These are phyloP conservation scores for Lutra lutra DNA, from an alignment of 2,797 vertebrate species.

Conservation along the genomic window DNA sequence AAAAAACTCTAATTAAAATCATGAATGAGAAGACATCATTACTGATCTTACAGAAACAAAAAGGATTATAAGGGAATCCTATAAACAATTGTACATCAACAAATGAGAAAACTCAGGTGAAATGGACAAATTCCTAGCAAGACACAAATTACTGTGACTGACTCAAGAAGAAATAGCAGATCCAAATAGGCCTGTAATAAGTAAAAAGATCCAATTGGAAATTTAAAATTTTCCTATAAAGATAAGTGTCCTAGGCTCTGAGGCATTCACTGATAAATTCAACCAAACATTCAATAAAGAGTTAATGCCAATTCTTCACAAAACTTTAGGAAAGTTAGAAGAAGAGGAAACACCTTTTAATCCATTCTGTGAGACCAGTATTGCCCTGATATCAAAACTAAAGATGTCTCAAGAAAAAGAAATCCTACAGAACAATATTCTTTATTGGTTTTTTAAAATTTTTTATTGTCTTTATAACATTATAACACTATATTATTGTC, in stretches of 20 bases:
- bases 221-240: neutral
- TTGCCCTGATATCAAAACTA: neutral
- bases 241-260: neutral
- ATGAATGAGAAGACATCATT: neutral
- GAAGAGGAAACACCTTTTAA: neutral
- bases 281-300: neutral
- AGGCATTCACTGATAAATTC: neutral
- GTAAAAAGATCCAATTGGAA: neutral
- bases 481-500: no score
- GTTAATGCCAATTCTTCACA: neutral
- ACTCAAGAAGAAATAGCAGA: conserved; percentile 41
- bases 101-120: neutral
- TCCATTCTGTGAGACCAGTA: neutral
- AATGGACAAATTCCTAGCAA: conserved; percentile 20
- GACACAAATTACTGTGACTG: neutral
- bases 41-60: conserved; percentile 11
- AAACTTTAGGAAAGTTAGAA: conserved; percentile 16
- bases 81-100: neutral
- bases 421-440: neutral
- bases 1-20: neutral
- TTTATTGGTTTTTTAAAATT: neutral
- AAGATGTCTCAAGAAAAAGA: neutral
- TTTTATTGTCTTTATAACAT: no score
- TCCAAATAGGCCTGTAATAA: neutral
- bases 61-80: neutral